Evolutionary conservation across 2,888 invertebrate genomes (phyloP), one percentile per base, ranked within the genome.

Genomic region (Lepas anatifera): DNA sequence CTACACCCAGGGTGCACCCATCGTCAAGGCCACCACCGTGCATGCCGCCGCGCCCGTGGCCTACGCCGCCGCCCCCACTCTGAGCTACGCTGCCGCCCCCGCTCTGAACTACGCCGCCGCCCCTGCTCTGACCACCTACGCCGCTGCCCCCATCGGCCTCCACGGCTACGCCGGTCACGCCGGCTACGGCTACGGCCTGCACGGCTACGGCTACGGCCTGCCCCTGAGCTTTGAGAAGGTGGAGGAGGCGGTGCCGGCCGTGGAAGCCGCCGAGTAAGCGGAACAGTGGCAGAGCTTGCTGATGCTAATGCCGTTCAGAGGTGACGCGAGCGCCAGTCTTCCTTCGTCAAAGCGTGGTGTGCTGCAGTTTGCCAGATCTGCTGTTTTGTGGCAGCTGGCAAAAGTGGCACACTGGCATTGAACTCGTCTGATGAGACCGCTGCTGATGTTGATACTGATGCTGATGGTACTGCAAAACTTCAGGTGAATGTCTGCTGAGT

Each of bases 31-130:
- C 63, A 68, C 77, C 79, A 50, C 78, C 83, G 69, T 73, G 79
- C 83, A 83, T 69, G 86, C 88, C 63, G 86, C 88, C 63, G 29
- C 52, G 81, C 82, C 48, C 87, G 87, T 74, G 86, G 89, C 68
- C 86, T 87, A 73, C 85, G 88, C 67, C 71, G 84, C 85, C 1
- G 83, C 85, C 0, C 83, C 83, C 71, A 80, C 83, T 70, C 87
- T 89, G 1, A 76, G 77, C 63, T 76, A 79, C 3, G 68, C 78
- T 32, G 74, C 77, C 48, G 74, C 76, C 58, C 72, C 80, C 76
- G 81, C 76, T 74, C 79, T 78, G 37, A 52, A 41, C 46, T 72
- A 46, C 68, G 70, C 71, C 37, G 43, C 73, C 29, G 52, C 29
- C 29, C 43, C n/a, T 74, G 75, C 41, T 27, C 72, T 75, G 39